Percentiles rank a stretch among this genome's conserved stretches.
Conservation (phyloP, 92 coral and sea anemone genomes). For the Zoanthus solanderi region DNA sequence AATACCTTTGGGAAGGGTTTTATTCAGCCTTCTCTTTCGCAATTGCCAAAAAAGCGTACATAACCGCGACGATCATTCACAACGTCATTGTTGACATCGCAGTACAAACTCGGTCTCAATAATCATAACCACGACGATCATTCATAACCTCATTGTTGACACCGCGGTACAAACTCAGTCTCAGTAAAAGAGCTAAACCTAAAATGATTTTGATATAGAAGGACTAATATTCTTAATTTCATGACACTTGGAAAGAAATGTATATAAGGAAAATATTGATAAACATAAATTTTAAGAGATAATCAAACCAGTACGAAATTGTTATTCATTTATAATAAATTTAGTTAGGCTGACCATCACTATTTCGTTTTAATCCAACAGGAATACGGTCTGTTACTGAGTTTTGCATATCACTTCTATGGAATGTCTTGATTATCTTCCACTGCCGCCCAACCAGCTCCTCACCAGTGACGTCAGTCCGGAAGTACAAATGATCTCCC, state of each 20-base stretch:
- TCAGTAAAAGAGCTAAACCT: too few relatives aligned
- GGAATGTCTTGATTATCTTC: constrained; percentile 76
- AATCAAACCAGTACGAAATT: neutral
- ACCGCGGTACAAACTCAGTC: too few relatives aligned
- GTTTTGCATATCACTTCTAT: constrained; percentile 37
- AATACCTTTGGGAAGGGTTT: too few relatives aligned
- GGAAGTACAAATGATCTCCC: constrained; percentile 93
- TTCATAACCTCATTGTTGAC: too few relatives aligned
- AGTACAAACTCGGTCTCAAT: too few relatives aligned
- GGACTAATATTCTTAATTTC: neutral
- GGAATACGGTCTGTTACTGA: constrained; percentile 28
- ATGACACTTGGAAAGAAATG: neutral
- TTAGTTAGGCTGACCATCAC: neutral
- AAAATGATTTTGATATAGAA: neutral
- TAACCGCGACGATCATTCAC: too few relatives aligned
- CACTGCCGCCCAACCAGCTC: constrained; percentile 94
- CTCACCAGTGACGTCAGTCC: constrained; percentile 88
- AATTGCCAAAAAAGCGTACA: too few relatives aligned
- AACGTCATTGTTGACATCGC: too few relatives aligned
- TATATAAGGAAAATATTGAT: neutral
- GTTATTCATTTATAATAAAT: neutral
- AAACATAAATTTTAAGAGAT: neutral
- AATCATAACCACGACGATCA: too few relatives aligned
- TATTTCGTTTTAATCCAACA: neutral
- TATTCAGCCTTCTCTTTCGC: too few relatives aligned